These are phyloP conservation scores for Aix galericulata DNA, from an alignment of 2,113 vertebrate genomes.

Conservation along the genomic window DNA sequence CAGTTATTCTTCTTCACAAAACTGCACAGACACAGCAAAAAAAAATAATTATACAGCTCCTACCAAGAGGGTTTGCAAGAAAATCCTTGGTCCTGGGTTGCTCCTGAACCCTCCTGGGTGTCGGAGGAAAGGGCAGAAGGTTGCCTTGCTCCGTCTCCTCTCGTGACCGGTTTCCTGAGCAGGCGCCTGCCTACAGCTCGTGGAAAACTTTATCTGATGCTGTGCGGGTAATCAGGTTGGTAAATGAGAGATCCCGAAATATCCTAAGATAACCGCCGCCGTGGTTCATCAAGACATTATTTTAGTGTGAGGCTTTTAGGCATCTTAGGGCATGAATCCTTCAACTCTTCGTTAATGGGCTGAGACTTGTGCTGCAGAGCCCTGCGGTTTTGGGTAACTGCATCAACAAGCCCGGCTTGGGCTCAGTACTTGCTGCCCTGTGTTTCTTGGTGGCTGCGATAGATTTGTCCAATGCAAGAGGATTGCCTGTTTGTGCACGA, in stretches of 20 bases:
- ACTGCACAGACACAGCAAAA: not conserved
- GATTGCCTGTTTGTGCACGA: accelerated
- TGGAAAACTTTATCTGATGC: not conserved
- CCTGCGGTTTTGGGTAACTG: not conserved
- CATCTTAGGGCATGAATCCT: not conserved
- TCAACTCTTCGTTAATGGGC: not conserved
- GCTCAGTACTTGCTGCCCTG: not conserved
- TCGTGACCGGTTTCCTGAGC: not conserved
- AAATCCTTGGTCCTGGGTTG: not conserved
- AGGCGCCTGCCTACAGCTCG: not conserved
- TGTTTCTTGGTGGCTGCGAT: not conserved
- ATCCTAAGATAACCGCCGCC: not conserved
- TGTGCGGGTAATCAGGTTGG: accelerated
- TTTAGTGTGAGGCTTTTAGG: not conserved
- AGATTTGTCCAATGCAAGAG: not conserved
- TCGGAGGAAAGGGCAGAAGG: not conserved
- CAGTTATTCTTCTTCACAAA: not conserved
- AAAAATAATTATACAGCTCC: not conserved
- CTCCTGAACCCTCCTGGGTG: accelerated
- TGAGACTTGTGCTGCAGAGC: not conserved
- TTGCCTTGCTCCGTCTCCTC: not conserved
- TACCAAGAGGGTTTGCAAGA: not conserved
- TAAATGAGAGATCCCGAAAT: not conserved
- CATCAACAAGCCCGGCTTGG: not conserved
- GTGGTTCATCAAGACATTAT: not conserved